Evolutionary conservation across 2,888 invertebrate species (phyloP).

Genomic region (Lymantria monacha): DNA sequence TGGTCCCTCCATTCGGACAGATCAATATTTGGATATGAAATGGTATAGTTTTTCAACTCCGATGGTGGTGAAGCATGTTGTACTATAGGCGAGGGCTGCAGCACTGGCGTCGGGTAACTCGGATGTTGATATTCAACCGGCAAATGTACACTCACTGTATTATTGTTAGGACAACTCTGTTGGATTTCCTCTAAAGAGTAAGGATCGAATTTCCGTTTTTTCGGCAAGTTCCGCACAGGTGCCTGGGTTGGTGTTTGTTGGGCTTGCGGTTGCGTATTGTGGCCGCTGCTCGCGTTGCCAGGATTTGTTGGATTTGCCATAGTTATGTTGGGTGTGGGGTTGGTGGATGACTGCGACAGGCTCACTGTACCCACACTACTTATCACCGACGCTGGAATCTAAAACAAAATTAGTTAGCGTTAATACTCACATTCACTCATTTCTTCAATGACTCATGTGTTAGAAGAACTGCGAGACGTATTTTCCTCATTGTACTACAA

Average conservation of each 20-base stretch:
- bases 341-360: constrained; percentile 67
- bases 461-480: constrained; percentile 1
- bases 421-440: background rate
- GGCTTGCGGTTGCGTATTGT: constrained; percentile 46
- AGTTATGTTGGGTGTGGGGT: constrained; percentile 62
- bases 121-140: constrained; percentile 55
- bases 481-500: constrained; percentile 4
- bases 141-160: constrained; percentile 51
- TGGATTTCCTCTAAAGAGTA: constrained; percentile 88
- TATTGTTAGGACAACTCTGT: constrained; percentile 72
- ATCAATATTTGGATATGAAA: constrained; percentile 86
- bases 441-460: constrained; percentile 6
- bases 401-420: constrained; percentile 30
- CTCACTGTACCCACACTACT: constrained; percentile 83
- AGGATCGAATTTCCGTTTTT: constrained; percentile 94
- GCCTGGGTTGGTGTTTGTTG: constrained; percentile 76
- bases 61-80: constrained; percentile 80
- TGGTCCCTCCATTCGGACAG: constrained; percentile 97
- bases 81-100: constrained; percentile 66
- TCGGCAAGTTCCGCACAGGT: constrained; percentile 91
- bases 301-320: constrained; percentile 76
- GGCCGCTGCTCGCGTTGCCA: constrained; percentile 63
- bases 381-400: constrained; percentile 83
- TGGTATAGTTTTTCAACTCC: constrained; percentile 71
- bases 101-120: constrained; percentile 52